Evolutionary conservation across 2,113 vertebrate species (phyloP).

Genomic region (Muscicapa adusta): DNA sequence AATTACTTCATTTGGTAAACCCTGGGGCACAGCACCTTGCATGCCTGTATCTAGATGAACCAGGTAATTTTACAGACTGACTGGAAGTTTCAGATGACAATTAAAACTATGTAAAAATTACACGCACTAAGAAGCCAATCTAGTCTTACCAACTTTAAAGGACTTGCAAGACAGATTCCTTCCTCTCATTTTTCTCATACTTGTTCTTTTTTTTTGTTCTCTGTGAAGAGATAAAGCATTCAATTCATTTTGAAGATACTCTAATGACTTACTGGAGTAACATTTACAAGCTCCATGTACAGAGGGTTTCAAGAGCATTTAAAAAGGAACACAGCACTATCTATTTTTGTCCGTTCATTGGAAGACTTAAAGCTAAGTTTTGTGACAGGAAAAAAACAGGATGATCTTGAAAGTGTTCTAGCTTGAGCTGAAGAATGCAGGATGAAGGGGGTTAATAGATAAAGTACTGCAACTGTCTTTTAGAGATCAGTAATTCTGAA

Average conservation of each 20-base stretch:
- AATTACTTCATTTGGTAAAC: neutral
- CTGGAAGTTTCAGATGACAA: neutral
- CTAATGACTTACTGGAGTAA: neutral
- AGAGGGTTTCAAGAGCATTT: neutral
- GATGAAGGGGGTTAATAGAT: neutral
- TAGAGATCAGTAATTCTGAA: neutral
- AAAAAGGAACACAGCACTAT: neutral
- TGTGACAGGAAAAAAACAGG: neutral
- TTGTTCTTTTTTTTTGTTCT: neutral
- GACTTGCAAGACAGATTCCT: neutral
- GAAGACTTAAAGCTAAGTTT: neutral
- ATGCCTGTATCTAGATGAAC: neutral
- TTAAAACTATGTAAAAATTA: neutral
- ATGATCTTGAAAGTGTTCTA: neutral
- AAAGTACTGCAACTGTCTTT: neutral
- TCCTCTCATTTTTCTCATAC: neutral
- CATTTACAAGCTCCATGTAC: neutral
- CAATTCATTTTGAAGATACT: neutral
- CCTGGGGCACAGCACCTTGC: neutral
- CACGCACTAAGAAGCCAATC: neutral
- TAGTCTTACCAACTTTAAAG: neutral
- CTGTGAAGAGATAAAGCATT: neutral
- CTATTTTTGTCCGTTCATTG: neutral
- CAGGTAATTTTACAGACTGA: neutral
- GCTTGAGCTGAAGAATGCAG: neutral